Conservation (phyloP, 1,140 invertebrate species). For the Polyergus mexicanus region DNA sequence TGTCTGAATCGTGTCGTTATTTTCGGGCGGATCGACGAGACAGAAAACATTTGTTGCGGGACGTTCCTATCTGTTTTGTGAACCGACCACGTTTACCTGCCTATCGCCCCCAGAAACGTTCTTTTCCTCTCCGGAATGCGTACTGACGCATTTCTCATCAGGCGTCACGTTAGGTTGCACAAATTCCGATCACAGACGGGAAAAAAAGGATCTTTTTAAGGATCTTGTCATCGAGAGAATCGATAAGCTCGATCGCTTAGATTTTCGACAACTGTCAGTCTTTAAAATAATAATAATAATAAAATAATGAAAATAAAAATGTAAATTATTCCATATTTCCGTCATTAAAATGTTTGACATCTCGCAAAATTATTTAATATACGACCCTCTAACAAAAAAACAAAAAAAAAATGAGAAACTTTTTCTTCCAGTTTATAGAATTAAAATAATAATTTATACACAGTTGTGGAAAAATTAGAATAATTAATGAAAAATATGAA, state of each 20-base stretch:
- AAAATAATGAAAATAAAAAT: not conserved
- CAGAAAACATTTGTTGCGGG: conserved; percentile 66
- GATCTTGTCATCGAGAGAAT: not conserved
- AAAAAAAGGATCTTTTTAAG: conserved; percentile 7
- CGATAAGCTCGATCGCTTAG: not conserved
- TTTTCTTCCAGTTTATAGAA: not conserved
- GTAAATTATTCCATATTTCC: not conserved
- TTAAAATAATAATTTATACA: conserved; percentile 7
- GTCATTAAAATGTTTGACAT: not conserved
- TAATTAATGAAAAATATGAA: not conserved
- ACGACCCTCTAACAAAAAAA: not conserved
- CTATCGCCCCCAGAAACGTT: not conserved
- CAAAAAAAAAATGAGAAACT: not conserved
- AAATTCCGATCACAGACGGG: not conserved
- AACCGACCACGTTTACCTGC: conserved; percentile 43
- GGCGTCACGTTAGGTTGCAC: not conserved
- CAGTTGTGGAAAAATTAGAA: not conserved
- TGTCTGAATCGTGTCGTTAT: conserved; percentile 64
- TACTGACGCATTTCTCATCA: not conserved
- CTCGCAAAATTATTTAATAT: not conserved
- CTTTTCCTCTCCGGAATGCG: conserved; percentile 15
- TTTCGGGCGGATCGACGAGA: conserved; percentile 66
- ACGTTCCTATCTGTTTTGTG: conserved; percentile 49
- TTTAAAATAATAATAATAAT: not conserved
- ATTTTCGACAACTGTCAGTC: not conserved